Evolutionary conservation across 2,797 vertebrate genomes (phyloP), one percentile per base, ranked within the genome.

Genomic region (Xiphophorus birchmanni): DNA sequence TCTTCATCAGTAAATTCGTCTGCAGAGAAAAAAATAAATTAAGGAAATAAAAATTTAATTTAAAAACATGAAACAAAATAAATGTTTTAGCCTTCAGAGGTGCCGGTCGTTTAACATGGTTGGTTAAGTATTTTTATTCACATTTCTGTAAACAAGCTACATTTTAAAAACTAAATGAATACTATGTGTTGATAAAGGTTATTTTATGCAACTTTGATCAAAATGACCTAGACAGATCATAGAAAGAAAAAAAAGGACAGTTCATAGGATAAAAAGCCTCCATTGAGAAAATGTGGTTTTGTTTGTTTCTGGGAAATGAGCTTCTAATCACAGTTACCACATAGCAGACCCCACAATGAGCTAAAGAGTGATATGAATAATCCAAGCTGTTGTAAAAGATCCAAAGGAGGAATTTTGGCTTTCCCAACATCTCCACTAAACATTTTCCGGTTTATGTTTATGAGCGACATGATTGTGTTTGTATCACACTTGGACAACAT

Each of bases 1-100:
- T 99, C 98, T 91, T 99, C 98, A 94, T 99, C 98, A 75, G 95
- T 95, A 86, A 97, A 99, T 90, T 99, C 98, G 97, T 99, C 98
- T 99, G 90, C 4, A 92, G 52, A 80, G 87, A 60, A 82, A 83
- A 18, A 17, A 89, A 85, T 56, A 90, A 75, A 86, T 9, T 18
- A 44, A 87, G 29, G 0, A 37, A 54, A 73, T 21, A 11, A 69
- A 26, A 11, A 17, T 1, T 54, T 10, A 26, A 29, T 69, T 23
- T 21, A 69, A 74, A 29, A 32, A 21, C 2, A 2, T 35, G 56
- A 77, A 74, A 0, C 11, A 29, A 67, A 10, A 26, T 9, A 17
- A 54, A 42, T 44, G 54, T 78, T n/a, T 15, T 74, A 29, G 29
- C 42, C 32, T 58, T 77, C 3, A 75, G 9, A 17, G 32, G 44